Conservation (phyloP, 92 coral and sea anemone species). For the Bergia sp. region DNA sequence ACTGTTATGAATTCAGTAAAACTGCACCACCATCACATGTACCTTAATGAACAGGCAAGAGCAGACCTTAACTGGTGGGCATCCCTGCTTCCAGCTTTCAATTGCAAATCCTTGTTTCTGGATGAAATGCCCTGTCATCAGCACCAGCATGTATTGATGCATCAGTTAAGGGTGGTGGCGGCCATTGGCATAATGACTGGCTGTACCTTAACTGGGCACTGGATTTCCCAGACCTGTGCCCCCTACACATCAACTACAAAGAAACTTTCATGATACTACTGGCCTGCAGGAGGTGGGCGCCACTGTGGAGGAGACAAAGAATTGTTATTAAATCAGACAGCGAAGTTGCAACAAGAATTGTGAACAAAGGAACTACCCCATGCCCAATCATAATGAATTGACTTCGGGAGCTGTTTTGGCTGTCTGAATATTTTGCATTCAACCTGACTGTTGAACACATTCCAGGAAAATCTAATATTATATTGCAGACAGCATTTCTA, state of each 20-base stretch:
- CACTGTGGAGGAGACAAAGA: constrained; percentile 40
- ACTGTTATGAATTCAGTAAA: constrained; percentile 45
- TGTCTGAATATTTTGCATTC: constrained; percentile 26
- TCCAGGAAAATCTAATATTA: constrained; percentile 27
- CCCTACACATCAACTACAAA: constrained; percentile 55
- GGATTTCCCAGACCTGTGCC: constrained; percentile 38
- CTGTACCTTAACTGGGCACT: constrained; percentile 58
- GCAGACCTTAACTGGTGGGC: constrained; percentile 56
- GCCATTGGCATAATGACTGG: constrained; percentile 53
- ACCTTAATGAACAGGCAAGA: constrained; percentile 45
- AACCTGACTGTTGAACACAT: constrained; percentile 30
- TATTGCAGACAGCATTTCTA: constrained; percentile 48
- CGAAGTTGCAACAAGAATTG: constrained; percentile 40
- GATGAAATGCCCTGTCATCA: constrained; percentile 30
- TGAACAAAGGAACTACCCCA: constrained; percentile 55
- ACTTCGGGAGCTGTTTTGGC: constrained; percentile 39
- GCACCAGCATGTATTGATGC: constrained; percentile 49
- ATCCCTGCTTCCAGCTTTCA: constrained; percentile 32
- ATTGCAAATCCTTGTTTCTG: constrained; percentile 48
- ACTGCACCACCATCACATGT: constrained; percentile 45
- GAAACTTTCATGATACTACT: constrained; percentile 49
- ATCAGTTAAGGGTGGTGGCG: constrained; percentile 46
- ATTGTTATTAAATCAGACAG: constrained; percentile 30
- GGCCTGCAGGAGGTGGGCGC: constrained; percentile 44
- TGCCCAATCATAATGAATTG: constrained; percentile 46